Base-by-base conservation (phyloP, 2,113 vertebrate genomes). In the Neodontobutis hainanensis region DNA sequence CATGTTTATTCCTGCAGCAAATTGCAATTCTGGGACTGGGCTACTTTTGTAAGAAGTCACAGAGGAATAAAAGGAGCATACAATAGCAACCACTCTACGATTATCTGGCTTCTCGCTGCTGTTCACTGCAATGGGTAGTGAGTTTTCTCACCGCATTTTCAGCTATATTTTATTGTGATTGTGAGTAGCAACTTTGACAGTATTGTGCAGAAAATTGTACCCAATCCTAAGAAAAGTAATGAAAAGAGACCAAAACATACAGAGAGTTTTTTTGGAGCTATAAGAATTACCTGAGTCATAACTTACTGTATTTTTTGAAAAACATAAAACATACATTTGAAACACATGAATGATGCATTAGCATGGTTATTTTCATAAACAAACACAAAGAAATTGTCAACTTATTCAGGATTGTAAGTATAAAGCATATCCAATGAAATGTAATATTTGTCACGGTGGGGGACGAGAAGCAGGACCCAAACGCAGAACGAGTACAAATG, bases 1-100 rank as follows among this genome's bases (percentile, higher is more conserved):
- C 62, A 63, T 71, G 53, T 68, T 63, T 66, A 38, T 58, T 69
- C 47, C 42, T 45, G 19, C 36, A 70, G n/a, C 8, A 45, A 47
- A 61, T 34, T 49, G 14, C 11, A 61, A 57, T 2, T 35, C 45
- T 57, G 56, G 38, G 19, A 10, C 8, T 43, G 38, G 42, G 36
- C 51, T 34, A 43, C 10, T 52, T 48, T 40, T 10, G n/a, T 8
- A 8, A 51, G 34, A 61, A 57, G 46, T 63, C 45, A 71, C 32
- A 1, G 3, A 42, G 50, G 50, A 70, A 15, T 4, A 2, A 44
- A 50, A 3, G 27, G 48, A 68, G 47, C 47, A 8, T n/a, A 47
- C 44, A 65, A 58, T 27, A 70, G 57, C 11, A 38, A 50, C 34
- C 49, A 36, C 38, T 52, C n/a, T 40, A 16, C 57, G 35, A 65